Percentiles rank a stretch among this genome's conserved stretches.
These are phyloP conservation scores for Copsychus sechellarum DNA, from an alignment of 2,113 vertebrate species.

Conservation along the genomic window DNA sequence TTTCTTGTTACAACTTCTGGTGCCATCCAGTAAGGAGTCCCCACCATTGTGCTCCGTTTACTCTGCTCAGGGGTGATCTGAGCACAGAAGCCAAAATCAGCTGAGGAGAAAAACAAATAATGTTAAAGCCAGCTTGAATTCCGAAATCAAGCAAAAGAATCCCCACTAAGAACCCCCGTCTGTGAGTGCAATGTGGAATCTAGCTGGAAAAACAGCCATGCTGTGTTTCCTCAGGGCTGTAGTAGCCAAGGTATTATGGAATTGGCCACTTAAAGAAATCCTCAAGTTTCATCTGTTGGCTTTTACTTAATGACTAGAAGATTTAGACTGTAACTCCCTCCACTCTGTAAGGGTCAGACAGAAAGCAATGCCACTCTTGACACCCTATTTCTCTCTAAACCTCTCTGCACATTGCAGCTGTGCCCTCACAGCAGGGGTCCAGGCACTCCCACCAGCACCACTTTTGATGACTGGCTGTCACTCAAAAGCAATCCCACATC, in stretches of 20 bases:
- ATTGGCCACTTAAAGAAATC: not conserved
- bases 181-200: not conserved
- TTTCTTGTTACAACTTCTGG: conserved; percentile 97
- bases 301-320: not conserved
- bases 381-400: not conserved
- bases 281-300: not conserved
- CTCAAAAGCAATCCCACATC: not conserved
- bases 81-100: conserved; percentile 98
- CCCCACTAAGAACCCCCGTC: not conserved
- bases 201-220: not conserved
- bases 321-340: not conserved
- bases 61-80: conserved; percentile 99
- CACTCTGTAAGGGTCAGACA: not conserved
- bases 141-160: not conserved
- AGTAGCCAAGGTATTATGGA: not conserved
- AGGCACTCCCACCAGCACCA: not conserved
- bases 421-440: not conserved
- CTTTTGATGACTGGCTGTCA: not conserved
- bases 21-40: conserved; percentile 98
- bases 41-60: conserved; percentile 98
- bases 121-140: conserved; percentile 13
- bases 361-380: not conserved
- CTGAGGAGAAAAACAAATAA: conserved; percentile 70
- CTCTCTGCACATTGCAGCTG: not conserved
- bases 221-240: not conserved